Base-by-base conservation (phyloP, 2,888 invertebrate species). In the Gandaritis pyraliata region DNA sequence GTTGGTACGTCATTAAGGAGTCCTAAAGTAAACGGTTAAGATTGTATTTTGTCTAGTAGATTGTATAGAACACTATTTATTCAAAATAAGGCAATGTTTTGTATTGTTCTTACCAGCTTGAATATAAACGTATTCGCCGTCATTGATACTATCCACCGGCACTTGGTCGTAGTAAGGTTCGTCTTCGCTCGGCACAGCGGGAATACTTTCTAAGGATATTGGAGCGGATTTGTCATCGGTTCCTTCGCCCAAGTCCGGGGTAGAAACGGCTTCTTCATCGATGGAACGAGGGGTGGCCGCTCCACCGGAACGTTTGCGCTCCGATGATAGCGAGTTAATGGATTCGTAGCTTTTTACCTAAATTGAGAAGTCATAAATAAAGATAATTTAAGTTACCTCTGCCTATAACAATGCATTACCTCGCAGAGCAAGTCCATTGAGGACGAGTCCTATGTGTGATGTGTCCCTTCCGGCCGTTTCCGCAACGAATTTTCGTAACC, bases 91-190 rank as follows among this genome's bases (percentile, higher is more conserved):
- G 4, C 30, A n/a, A 30, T 46, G 10, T 47, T n/a, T 47, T 30
- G 13, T 30, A 5, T 0, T 10, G 6, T 77, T 81, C 73, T 89
- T 87, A 86, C 95, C 94, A 60, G 95, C 94, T 89, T 95, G 95
- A 65, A 96, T 95, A 75, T 95, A 95, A 69, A 96, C 95, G 80
- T 96, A 96, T 90, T 96, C 96, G 56, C 95, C 95, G 70, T 94
- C 94, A 68, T 93, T 93, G 50, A 93, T 92, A 68, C 45, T 58
- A 29, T 95, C 95, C 50, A 94, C 89, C 0, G 95, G 95, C 51
- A 95, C 95, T 78, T 94, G 95, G 75, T 95, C 95, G 74, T 95
- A 95, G 74, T 95, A 95, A 0, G 95, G 95, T 75, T 95, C 95
- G 71, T 94, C 94, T 59, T 93, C 92, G 3, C 79, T 70, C 0